Percentiles rank a stretch among this genome's conserved stretches.
Evolutionary conservation across 2,888 invertebrate genomes (phyloP).

Genomic region (Tanypteryx hageni): DNA sequence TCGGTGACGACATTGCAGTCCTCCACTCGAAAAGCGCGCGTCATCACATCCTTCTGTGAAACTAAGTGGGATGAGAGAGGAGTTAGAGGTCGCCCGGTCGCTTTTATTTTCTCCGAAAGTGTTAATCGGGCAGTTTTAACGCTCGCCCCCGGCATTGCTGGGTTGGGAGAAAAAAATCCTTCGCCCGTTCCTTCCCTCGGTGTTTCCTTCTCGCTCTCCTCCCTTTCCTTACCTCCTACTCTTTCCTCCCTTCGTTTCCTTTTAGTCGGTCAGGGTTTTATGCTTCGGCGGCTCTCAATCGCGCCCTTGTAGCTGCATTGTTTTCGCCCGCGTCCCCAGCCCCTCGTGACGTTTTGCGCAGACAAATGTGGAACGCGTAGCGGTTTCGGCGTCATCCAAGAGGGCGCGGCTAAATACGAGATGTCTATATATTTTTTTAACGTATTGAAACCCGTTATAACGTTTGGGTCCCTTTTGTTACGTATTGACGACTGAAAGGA

Average conservation of each 20-base stretch:
- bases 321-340: neutral
- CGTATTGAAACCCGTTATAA: neutral
- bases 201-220: neutral
- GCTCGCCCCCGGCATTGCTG: neutral
- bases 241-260: neutral
- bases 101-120: neutral
- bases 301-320: neutral
- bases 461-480: neutral
- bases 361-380: slow-evolving; percentile 14
- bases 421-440: neutral
- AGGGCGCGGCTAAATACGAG: neutral
- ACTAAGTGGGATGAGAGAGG: neutral
- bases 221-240: neutral
- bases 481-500: neutral
- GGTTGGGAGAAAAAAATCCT: neutral
- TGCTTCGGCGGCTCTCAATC: no score
- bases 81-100: neutral
- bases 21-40: neutral
- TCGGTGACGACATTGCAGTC: neutral
- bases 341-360: neutral
- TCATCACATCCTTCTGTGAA: neutral
- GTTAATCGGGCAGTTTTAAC: neutral
- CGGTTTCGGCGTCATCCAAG: neutral
- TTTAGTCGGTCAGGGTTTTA: neutral
- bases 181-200: neutral